Percentiles rank a stretch among this genome's conserved stretches.
phyloP scores from a whole-genome alignment of 1,140 invertebrate genomes.

The Pectinophora gossypiella region DNA sequence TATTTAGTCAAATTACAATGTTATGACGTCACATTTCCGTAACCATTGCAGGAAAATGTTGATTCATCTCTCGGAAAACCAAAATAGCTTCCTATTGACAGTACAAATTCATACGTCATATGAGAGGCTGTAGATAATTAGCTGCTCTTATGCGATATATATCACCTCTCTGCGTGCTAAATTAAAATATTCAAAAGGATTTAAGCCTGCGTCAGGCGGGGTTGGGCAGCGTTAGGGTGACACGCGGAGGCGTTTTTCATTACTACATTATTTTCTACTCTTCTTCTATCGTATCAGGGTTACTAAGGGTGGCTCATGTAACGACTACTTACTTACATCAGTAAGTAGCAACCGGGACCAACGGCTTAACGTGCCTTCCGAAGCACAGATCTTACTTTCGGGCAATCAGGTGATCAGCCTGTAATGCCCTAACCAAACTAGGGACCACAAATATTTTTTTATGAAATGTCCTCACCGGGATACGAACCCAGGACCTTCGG shows the following conservation, averaged over 20 bases:
- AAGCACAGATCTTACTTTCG: no score
- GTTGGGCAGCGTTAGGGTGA: not conserved
- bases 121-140: not conserved
- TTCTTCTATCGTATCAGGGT: not conserved
- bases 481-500: no score
- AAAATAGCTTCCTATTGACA: not conserved
- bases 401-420: no score
- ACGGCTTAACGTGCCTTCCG: no score
- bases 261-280: not conserved
- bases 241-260: not conserved
- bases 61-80: not conserved
- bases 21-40: no score
- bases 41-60: no score
- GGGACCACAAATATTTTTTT: no score
- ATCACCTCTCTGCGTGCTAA: not conserved
- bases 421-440: no score
- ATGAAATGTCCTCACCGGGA: no score
- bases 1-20: not conserved
- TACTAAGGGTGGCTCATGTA: not conserved
- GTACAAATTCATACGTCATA: not conserved
- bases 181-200: constrained; percentile 1
- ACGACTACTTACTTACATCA: not conserved
- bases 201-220: not conserved
- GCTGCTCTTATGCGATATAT: not conserved
- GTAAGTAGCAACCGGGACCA: no score